Percentiles rank a stretch among this genome's conserved stretches.
These are phyloP conservation scores for Amphiprion percula DNA, from an alignment of 2,113 vertebrate genomes.

Conservation along the genomic window DNA sequence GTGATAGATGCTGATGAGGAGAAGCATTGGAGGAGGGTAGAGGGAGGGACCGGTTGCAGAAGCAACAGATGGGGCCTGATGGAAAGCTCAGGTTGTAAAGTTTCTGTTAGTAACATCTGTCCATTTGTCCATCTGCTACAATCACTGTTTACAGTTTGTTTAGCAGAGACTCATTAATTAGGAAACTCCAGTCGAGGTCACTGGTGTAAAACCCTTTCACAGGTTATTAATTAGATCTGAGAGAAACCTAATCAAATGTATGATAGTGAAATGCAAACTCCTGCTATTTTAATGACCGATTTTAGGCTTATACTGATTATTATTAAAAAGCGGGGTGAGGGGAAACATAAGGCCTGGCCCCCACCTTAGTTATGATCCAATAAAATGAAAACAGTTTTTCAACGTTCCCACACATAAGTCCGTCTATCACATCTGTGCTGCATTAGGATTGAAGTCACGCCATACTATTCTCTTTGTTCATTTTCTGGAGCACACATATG, in stretches of 20 bases:
- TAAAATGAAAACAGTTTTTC: conserved; percentile 50
- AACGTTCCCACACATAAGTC: conserved; percentile 61
- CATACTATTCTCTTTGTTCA: conserved; percentile 47
- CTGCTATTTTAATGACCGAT: conserved; percentile 37
- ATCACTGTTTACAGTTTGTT: conserved; percentile 73
- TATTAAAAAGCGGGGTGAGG: conserved; percentile 4
- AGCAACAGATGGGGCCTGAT: conserved; percentile 86
- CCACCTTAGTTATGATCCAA: conserved; percentile 39
- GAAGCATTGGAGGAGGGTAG: conserved; percentile 69
- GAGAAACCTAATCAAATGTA: neutral
- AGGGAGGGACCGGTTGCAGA: conserved; percentile 71
- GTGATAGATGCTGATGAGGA: conserved; percentile 77
- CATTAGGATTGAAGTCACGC: conserved; percentile 22
- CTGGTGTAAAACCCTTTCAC: conserved; percentile 11
- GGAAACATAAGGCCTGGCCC: conserved; percentile 7
- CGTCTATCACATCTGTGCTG: conserved; percentile 60
- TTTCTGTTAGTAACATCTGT: conserved; percentile 87
- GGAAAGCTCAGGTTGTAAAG: conserved; percentile 84
- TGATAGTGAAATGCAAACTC: conserved; percentile 3
- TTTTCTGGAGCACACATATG: conserved; percentile 61
- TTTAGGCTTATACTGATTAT: conserved; percentile 15
- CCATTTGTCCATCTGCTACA: conserved; percentile 84
- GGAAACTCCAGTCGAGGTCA: conserved; percentile 37
- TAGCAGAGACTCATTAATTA: conserved; percentile 58
- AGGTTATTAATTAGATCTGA: conserved; percentile 45